Percentiles rank a stretch among this genome's conserved stretches.
Evolutionary conservation across 92 coral and sea anemone genomes (phyloP).

Genomic region (Virgularia gustaviana): DNA sequence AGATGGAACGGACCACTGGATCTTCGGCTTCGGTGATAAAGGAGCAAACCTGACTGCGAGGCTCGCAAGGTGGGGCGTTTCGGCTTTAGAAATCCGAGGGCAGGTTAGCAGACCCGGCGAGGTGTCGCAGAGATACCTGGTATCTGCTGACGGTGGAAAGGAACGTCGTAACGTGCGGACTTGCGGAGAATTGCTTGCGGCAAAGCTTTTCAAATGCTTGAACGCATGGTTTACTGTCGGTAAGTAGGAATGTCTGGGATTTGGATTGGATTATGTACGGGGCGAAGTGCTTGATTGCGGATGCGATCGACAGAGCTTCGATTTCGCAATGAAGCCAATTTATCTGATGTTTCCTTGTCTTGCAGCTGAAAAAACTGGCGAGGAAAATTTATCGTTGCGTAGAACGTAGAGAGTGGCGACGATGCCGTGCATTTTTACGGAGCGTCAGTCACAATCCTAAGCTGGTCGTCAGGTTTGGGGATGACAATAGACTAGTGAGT

Average conservation of each 20-base stretch:
- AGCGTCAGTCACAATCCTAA: constrained; percentile 16
- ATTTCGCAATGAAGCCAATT: constrained; percentile 63
- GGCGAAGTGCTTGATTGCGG: constrained; percentile 45
- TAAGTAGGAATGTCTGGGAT: constrained; percentile 36
- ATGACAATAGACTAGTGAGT: constrained; percentile 14
- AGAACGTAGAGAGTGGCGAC: not conserved
- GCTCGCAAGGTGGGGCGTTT: constrained; percentile 59
- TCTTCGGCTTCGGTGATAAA: constrained; percentile 42
- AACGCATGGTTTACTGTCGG: constrained; percentile 58
- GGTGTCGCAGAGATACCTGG: constrained; percentile 51
- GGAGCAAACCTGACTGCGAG: constrained; percentile 46
- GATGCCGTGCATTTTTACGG: not conserved
- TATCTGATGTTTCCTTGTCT: constrained; percentile 50
- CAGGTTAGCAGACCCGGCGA: constrained; percentile 52
- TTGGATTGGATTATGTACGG: constrained; percentile 53
- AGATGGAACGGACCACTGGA: constrained; percentile 45
- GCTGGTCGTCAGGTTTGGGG: not conserved
- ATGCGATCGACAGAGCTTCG: constrained; percentile 50
- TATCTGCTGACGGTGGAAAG: constrained; percentile 51
- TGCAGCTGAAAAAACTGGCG: constrained; percentile 59
- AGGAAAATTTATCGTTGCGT: constrained; percentile 33
- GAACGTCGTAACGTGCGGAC: constrained; percentile 56
- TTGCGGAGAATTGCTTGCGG: constrained; percentile 53
- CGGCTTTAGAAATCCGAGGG: constrained; percentile 71
- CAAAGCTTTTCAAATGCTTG: constrained; percentile 53